Evolutionary conservation across 2,888 invertebrate species (phyloP).

Genomic region (Caenorhabditis sp.): DNA sequence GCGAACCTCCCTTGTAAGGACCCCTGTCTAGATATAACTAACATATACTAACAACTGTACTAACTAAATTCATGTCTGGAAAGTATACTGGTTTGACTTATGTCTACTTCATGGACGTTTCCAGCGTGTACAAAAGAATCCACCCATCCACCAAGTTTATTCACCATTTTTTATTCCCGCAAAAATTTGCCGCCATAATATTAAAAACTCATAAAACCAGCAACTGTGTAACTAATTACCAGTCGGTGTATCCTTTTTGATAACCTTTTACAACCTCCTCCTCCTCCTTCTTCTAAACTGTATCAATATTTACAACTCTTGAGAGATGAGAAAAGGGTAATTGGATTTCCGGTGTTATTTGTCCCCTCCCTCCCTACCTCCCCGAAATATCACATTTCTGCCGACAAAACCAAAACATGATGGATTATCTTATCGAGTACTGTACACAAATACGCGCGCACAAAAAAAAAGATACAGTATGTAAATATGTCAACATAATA

Average conservation of each 20-base stretch:
- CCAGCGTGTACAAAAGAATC: too few relatives aligned
- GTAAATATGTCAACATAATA: neutral
- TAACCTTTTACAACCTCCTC: neutral
- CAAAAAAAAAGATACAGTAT: neutral
- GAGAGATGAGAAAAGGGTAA: too few relatives aligned
- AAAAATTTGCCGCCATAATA: neutral
- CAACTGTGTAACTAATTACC: too few relatives aligned
- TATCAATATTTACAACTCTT: neutral
- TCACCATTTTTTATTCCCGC: neutral
- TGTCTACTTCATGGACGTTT: too few relatives aligned
- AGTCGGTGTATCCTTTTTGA: neutral
- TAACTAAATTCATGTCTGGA: too few relatives aligned
- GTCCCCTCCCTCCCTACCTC: slow-evolving; percentile 6
- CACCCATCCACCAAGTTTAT: too few relatives aligned
- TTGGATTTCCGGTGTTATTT: slow-evolving; percentile 5
- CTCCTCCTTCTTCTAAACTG: neutral
- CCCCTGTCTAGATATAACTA: too few relatives aligned
- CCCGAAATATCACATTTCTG: slow-evolving; percentile 21
- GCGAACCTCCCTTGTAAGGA: too few relatives aligned
- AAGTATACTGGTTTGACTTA: too few relatives aligned
- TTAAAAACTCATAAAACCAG: too few relatives aligned
- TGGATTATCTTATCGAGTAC: slow-evolving; percentile 8
- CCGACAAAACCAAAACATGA: slow-evolving; percentile 15
- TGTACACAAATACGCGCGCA: neutral
- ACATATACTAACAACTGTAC: too few relatives aligned